Evolutionary conservation across 1,140 invertebrate species (phyloP).

Genomic region (Tribolium madens): DNA sequence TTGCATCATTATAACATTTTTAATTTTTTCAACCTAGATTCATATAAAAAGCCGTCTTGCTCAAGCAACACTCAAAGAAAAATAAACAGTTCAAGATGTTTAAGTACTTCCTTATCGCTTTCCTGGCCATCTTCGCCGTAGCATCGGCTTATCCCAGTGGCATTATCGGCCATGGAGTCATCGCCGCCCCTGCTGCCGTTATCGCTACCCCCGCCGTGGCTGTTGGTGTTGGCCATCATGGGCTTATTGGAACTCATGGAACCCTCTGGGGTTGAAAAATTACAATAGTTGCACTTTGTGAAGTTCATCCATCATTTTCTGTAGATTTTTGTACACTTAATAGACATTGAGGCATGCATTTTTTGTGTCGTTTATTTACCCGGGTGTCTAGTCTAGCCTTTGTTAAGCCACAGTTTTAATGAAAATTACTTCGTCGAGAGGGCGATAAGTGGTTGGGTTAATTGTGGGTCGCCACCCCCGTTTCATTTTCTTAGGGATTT

Average conservation of each 20-base stretch:
- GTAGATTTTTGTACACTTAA: neutral
- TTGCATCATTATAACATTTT: neutral
- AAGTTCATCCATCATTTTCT: neutral
- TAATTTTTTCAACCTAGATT: neutral
- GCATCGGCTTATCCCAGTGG: constrained; percentile 47
- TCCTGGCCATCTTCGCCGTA: constrained; percentile 50
- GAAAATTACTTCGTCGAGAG: constrained; percentile 7
- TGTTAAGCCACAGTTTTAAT: constrained; percentile 16
- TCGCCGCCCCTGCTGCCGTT: constrained; percentile 9
- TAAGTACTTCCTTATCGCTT: constrained; percentile 49
- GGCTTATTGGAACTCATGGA: constrained; percentile 37
- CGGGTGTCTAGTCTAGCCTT: neutral
- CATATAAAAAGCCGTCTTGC: neutral
- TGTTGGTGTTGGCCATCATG: constrained; percentile 30
- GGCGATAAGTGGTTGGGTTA: neutral
- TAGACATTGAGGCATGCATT: neutral
- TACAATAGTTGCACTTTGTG: neutral
- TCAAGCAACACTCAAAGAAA: neutral
- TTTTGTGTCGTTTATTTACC: neutral
- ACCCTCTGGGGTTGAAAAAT: constrained; percentile 42
- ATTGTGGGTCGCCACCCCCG: neutral
- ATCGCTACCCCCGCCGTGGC: constrained; percentile 6
- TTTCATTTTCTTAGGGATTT: neutral
- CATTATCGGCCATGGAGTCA: constrained; percentile 31
- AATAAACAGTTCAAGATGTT: constrained; percentile 31